Evolutionary conservation across 2,113 vertebrate genomes (phyloP).

Genomic region (Vulpes ferrilata): DNA sequence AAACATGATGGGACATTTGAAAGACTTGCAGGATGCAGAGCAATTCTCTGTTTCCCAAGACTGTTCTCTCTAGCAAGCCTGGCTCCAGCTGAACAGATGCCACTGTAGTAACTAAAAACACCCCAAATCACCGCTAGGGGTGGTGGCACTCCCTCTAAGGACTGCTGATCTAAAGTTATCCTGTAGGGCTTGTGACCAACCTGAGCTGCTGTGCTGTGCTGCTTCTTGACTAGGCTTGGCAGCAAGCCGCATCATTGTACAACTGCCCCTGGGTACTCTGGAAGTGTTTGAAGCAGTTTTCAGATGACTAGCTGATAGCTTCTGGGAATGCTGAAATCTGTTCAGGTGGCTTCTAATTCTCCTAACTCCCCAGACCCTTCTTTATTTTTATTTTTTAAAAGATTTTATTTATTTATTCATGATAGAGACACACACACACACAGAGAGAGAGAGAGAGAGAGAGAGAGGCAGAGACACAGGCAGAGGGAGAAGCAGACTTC

Average conservation of each 20-base stretch:
- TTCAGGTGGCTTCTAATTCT: not conserved
- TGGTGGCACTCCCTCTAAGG: not conserved
- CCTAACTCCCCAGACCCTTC: not conserved
- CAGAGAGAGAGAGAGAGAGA: too few relatives aligned
- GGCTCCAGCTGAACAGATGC: not conserved
- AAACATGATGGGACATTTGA: not conserved
- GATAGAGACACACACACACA: too few relatives aligned
- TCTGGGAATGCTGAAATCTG: not conserved
- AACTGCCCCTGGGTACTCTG: not conserved
- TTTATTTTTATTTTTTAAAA: not conserved
- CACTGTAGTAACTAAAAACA: not conserved
- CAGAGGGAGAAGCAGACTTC: too few relatives aligned
- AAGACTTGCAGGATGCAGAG: not conserved
- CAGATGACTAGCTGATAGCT: not conserved
- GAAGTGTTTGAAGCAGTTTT: not conserved
- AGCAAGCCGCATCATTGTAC: accelerated
- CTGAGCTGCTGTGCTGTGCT: not conserved
- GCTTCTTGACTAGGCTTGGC: not conserved
- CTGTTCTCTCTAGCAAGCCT: not conserved
- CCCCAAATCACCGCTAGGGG: too few relatives aligned
- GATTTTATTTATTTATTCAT: too few relatives aligned
- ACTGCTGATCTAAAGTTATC: not conserved
- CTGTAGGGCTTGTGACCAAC: not conserved
- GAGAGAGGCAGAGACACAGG: too few relatives aligned
- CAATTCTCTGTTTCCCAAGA: not conserved